A percentile compares a stretch with the other conserved stretches of the same genome.
Conservation (phyloP, 1,140 invertebrate genomes). For the Aphis gossypii region DNA sequence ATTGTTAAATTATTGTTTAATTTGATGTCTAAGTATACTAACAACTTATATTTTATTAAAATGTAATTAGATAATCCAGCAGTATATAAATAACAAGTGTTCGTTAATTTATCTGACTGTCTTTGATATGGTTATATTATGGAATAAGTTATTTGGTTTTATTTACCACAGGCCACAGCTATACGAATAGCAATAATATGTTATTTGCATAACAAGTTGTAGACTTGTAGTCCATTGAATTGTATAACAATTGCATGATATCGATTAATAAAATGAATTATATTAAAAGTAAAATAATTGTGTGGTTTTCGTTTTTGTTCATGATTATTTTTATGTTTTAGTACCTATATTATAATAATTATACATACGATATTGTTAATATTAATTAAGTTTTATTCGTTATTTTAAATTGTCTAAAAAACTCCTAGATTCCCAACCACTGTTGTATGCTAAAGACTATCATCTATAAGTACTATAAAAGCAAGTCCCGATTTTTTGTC, state of each 20-base stretch:
- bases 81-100: background rate
- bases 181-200: background rate
- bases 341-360: too few relatives aligned
- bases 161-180: background rate
- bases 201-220: background rate
- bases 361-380: too few relatives aligned
- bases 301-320: background rate
- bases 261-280: background rate
- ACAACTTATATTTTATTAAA: background rate
- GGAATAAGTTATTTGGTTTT: background rate
- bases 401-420: background rate
- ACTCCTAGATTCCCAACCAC: background rate
- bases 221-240: background rate
- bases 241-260: too few relatives aligned
- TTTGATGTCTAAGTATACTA: background rate
- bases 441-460: background rate
- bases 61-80: background rate
- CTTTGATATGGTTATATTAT: background rate
- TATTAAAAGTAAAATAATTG: background rate
- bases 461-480: too few relatives aligned
- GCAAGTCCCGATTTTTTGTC: too few relatives aligned
- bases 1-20: background rate
- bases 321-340: background rate
- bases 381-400: background rate
- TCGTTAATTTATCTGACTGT: background rate